phyloP scores from a whole-genome alignment of 2,113 vertebrate genomes.

The Kobus ellipsiprymnus region DNA sequence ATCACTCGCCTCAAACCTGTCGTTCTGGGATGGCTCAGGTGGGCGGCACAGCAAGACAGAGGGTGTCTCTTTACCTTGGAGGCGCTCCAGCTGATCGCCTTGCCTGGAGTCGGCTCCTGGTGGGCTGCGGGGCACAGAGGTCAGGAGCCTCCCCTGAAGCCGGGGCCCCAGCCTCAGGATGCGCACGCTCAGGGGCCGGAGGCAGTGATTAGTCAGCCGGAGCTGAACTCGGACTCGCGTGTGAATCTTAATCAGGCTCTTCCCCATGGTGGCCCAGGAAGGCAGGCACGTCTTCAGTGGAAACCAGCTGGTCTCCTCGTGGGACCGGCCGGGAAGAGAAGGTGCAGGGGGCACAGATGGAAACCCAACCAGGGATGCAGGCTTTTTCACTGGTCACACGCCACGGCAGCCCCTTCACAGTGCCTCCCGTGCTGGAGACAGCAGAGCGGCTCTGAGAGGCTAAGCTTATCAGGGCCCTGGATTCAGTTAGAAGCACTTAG shows the following conservation, averaged over 20 bases:
- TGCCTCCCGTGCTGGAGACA: not conserved
- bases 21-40: not conserved
- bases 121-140: conserved; percentile 79
- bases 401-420: not conserved
- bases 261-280: conserved; percentile 84
- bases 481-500: not conserved
- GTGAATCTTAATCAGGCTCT: conserved; percentile 91
- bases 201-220: conserved; percentile 94
- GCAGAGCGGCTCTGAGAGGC: not conserved
- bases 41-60: not conserved
- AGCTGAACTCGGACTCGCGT: conserved; percentile 94
- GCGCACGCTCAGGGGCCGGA: conserved; percentile 88
- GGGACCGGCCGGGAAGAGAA: not conserved
- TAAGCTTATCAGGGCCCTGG: conserved; percentile 33
- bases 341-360: not conserved
- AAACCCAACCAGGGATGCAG: not conserved
- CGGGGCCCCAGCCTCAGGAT: conserved; percentile 91
- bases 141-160: conserved; percentile 87
- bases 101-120: conserved; percentile 26
- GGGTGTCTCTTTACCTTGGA: conserved; percentile 60
- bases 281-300: not conserved
- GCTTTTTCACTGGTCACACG: not conserved
- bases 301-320: not conserved
- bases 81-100: not conserved
- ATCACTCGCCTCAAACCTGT: not conserved